A percentile compares a stretch with the other conserved stretches of the same genome.
These are phyloP conservation scores for Paramormyrops hopkinsi DNA, from an alignment of 2,797 vertebrate genomes.

Conservation along the genomic window DNA sequence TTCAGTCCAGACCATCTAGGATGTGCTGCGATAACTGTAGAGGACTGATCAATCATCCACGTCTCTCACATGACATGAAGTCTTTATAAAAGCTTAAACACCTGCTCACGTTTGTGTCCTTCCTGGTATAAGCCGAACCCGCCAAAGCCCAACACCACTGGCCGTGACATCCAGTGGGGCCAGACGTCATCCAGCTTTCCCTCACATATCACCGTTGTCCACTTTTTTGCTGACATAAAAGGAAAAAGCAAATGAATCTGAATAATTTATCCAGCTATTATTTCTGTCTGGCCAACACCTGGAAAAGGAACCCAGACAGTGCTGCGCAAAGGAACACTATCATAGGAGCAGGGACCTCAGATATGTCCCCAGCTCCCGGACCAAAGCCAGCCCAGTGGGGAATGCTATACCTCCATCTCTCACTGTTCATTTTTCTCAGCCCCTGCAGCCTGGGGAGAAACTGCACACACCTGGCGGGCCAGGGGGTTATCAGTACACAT, in stretches of 20 bases:
- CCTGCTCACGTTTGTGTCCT: background rate
- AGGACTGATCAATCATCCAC: background rate
- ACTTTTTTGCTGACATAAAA: background rate
- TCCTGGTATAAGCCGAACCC: background rate
- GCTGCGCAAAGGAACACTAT: background rate
- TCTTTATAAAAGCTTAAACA: background rate
- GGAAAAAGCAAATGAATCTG: background rate
- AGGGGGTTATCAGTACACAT: background rate
- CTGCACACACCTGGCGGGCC: background rate
- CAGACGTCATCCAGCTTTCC: background rate
- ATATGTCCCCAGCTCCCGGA: background rate
- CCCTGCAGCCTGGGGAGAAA: background rate
- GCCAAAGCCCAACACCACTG: background rate
- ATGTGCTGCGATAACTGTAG: background rate
- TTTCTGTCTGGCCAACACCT: conserved; percentile 7
- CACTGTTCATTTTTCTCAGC: background rate
- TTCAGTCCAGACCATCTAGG: background rate
- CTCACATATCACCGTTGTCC: background rate
- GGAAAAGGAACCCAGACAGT: background rate
- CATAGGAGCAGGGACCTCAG: background rate
- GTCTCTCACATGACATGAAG: background rate
- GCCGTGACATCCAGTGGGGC: background rate
- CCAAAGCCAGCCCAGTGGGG: background rate
- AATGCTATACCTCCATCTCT: background rate
- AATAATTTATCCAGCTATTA: background rate